phyloP scores from a whole-genome alignment of 2,113 vertebrate species.

The Barbus barbus region DNA sequence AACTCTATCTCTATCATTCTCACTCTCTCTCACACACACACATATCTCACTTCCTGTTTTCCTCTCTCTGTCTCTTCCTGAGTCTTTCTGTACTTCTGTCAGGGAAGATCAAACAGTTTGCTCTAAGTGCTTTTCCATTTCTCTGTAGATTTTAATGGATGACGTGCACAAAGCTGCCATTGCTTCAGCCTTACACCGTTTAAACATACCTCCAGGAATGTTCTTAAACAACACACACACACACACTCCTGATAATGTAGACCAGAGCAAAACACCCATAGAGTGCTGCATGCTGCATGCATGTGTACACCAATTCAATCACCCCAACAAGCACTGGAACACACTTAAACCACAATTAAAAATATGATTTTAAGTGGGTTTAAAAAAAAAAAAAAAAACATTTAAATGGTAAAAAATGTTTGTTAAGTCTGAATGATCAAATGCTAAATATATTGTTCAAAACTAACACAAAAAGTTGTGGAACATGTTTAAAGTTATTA shows the following conservation, averaged over 20 bases:
- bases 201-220: constrained; percentile 38
- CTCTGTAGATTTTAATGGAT: constrained; percentile 50
- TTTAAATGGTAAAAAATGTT: not conserved
- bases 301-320: not conserved
- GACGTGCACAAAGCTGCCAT: constrained; percentile 44
- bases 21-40: not conserved
- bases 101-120: constrained; percentile 50
- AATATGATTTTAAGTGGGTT: not conserved
- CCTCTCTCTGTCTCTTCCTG: not conserved
- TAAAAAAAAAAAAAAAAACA: too few species aligned
- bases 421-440: not conserved
- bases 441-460: not conserved
- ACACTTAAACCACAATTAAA: not conserved
- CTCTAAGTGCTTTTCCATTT: constrained; percentile 57
- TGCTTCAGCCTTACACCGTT: constrained; percentile 29
- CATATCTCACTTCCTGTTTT: not conserved
- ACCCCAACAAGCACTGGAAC: not conserved
- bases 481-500: too few species aligned
- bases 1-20: too few species aligned
- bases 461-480: too few species aligned
- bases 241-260: not conserved
- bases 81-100: constrained; percentile 4
- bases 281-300: not conserved
- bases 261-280: constrained; percentile 12
- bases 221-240: constrained; percentile 3